Percentiles rank a stretch among this genome's conserved stretches.
Evolutionary conservation across 1,140 invertebrate genomes (phyloP).

Genomic region (Caenorhabditis briggsae): DNA sequence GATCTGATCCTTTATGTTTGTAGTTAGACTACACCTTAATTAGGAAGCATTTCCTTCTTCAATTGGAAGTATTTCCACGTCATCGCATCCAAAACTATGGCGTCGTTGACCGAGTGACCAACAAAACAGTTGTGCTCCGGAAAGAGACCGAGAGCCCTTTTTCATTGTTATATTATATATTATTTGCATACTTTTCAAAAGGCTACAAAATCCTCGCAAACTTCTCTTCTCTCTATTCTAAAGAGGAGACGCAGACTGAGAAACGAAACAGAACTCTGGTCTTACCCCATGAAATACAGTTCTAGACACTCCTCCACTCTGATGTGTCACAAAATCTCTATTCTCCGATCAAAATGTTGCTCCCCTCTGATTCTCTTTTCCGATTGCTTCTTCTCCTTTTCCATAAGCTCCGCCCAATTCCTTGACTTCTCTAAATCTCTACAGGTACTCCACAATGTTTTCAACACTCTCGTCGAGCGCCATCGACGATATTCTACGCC

Average conservation of each 20-base stretch:
- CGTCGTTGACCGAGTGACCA: neutral
- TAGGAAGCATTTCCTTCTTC: neutral
- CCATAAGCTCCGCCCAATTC: slow-evolving; percentile 28
- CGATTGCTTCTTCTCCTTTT: neutral
- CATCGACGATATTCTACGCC: slow-evolving; percentile 53
- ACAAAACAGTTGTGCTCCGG: neutral
- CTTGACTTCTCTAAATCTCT: slow-evolving; percentile 22
- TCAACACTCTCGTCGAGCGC: slow-evolving; percentile 28
- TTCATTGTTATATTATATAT: no score
- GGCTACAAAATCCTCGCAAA: slow-evolving; percentile 39
- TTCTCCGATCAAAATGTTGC: slow-evolving; percentile 23
- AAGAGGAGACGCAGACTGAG: neutral
- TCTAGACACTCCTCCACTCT: neutral
- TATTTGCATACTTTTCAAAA: slow-evolving; percentile 39
- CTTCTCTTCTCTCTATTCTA: neutral
- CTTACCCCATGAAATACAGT: neutral
- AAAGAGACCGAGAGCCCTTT: neutral
- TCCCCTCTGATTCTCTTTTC: neutral
- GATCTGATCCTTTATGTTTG: neutral
- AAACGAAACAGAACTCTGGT: slow-evolving; percentile 9
- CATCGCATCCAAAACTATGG: neutral
- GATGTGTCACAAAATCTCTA: neutral
- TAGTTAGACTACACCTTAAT: neutral
- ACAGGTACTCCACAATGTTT: neutral
- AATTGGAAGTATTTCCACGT: neutral